phyloP scores from a whole-genome alignment of 2,888 invertebrate species.

The Conus canariensis region DNA sequence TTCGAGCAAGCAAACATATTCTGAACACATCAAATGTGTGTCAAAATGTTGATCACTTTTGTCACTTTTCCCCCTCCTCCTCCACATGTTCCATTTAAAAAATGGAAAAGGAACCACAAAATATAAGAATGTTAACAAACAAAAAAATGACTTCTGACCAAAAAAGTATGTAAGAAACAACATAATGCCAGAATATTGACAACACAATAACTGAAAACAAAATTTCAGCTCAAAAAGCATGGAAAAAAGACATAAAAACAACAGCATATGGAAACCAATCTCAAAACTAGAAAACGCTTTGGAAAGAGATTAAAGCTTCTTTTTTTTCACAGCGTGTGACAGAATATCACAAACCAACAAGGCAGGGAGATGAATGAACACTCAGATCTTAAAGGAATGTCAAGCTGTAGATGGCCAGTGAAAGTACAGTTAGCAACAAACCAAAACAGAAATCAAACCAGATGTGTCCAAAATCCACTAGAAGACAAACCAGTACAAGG shows the following conservation, averaged over 20 bases:
- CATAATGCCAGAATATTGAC: background rate
- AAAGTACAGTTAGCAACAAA: constrained; percentile 5
- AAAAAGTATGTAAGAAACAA: background rate
- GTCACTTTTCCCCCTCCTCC: background rate
- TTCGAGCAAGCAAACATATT: too few relatives aligned
- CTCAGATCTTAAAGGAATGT: constrained; percentile 34
- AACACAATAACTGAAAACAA: background rate
- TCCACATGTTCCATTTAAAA: background rate
- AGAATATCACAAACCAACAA: constrained; percentile 31
- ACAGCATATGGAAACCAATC: background rate
- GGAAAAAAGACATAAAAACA: background rate
- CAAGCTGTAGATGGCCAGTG: constrained; percentile 27
- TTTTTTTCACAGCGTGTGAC: background rate
- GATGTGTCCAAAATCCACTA: background rate
- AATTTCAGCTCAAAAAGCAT: background rate
- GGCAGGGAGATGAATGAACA: constrained; percentile 6
- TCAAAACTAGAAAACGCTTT: background rate
- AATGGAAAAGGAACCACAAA: background rate
- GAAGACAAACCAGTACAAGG: background rate
- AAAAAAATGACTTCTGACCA: background rate
- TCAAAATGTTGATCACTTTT: background rate
- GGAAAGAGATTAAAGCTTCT: constrained; percentile 20
- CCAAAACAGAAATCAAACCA: background rate
- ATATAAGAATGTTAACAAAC: background rate
- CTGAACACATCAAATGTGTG: background rate